A percentile compares a stretch with the other conserved stretches of the same genome.
These are phyloP conservation scores for Campopleginae sp. DNA, from an alignment of 2,888 invertebrate genomes.

Conservation along the genomic window DNA sequence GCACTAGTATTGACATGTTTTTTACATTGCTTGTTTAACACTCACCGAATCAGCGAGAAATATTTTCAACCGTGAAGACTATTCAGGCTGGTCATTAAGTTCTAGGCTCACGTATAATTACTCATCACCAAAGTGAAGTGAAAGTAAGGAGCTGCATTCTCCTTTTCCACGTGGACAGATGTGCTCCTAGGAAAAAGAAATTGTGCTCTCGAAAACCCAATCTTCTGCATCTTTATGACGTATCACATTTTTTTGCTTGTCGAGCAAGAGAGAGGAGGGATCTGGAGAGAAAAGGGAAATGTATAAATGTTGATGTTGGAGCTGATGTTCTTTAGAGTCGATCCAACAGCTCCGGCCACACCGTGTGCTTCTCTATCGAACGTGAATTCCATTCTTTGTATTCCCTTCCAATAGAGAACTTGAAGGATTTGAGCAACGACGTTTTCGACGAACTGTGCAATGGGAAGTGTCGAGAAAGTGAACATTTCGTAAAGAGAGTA, in stretches of 20 bases:
- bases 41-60: not conserved
- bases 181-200: slow-evolving; percentile 48
- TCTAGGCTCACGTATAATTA: not conserved
- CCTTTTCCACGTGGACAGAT: slow-evolving; percentile 1
- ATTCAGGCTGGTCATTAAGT: not conserved
- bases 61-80: not conserved
- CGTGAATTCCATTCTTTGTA: not conserved
- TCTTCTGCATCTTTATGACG: slow-evolving; percentile 27
- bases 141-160: slow-evolving; percentile 6
- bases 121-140: slow-evolving; percentile 12
- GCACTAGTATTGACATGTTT: not conserved
- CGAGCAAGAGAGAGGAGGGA: slow-evolving; percentile 9
- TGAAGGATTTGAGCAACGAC: not conserved
- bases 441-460: not conserved
- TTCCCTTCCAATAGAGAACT: not conserved
- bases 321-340: slow-evolving; percentile 62
- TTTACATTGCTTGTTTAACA: not conserved
- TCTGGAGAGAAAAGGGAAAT: slow-evolving; percentile 68
- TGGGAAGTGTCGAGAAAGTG: not conserved
- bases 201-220: slow-evolving; percentile 56
- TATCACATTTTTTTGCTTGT: slow-evolving; percentile 16
- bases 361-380: slow-evolving; percentile 5
- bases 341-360: slow-evolving; percentile 34
- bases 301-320: slow-evolving; percentile 74
- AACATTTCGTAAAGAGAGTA: not conserved